Evolutionary conservation across 64 coral and sea anemone genomes (phyloP).

Genomic region (Anthopleura sola): DNA sequence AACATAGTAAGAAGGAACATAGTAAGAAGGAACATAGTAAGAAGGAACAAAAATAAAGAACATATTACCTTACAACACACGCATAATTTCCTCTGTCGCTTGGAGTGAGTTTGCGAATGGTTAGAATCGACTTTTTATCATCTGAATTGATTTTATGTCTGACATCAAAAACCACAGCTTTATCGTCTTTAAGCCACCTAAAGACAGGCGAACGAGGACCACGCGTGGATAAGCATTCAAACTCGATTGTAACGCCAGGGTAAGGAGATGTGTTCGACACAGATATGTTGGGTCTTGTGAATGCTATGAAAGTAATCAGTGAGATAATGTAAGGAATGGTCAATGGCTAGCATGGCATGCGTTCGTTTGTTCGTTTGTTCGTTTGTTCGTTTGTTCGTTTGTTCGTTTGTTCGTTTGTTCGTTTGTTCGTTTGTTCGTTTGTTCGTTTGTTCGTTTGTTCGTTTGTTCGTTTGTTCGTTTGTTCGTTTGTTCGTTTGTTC

Average conservation of each 20-base stretch:
- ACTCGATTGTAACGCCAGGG: constrained; percentile 10
- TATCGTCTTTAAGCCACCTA: neutral
- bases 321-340: neutral
- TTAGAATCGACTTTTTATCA: constrained; percentile 13
- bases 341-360: no score
- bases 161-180: neutral
- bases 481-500: no score
- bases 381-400: no score
- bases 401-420: no score
- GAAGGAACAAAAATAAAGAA: neutral
- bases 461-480: no score
- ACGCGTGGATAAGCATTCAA: neutral
- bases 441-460: no score
- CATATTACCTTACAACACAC: constrained; percentile 18
- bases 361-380: no score
- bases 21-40: no score
- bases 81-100: constrained; percentile 28
- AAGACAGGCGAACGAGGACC: constrained; percentile 5
- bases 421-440: no score
- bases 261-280: neutral
- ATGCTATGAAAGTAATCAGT: neutral
- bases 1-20: no score
- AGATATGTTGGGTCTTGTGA: neutral
- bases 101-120: constrained; percentile 5
- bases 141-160: neutral